A percentile compares a stretch with the other conserved stretches of the same genome.
phyloP scores from a whole-genome alignment of 2,888 invertebrate genomes.

The Hydropsyche betteni region DNA sequence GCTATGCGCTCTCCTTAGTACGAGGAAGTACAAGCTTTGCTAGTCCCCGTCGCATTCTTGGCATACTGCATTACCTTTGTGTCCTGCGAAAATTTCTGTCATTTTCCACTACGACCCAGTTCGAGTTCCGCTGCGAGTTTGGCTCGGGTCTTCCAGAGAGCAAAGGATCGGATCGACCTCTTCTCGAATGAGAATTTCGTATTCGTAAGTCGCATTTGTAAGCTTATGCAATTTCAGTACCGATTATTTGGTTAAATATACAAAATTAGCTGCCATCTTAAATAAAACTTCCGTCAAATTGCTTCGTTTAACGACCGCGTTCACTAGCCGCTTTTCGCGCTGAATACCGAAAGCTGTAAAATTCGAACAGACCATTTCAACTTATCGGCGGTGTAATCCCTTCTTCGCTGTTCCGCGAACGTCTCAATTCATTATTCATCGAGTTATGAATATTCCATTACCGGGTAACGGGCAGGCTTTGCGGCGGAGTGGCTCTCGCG shows the following conservation, averaged over 20 bases:
- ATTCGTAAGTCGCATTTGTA: no score
- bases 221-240: no score
- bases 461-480: constrained; percentile 5
- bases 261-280: background rate
- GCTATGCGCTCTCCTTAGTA: constrained; percentile 7
- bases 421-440: constrained; percentile 44
- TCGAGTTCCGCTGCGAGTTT: constrained; percentile 1
- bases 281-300: background rate
- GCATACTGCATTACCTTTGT: constrained; percentile 47
- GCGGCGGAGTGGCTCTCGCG: constrained; percentile 7
- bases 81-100: constrained; percentile 37
- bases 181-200: background rate
- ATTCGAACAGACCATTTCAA: constrained; percentile 18
- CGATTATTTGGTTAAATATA: no score
- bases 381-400: constrained; percentile 41
- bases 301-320: background rate
- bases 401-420: constrained; percentile 35
- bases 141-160: background rate
- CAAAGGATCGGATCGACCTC: background rate
- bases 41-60: constrained; percentile 37
- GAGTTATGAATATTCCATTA: constrained; percentile 46
- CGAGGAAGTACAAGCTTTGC: constrained; percentile 1
- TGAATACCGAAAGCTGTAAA: background rate
- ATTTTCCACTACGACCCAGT: constrained; percentile 14
- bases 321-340: background rate